Base-by-base conservation (phyloP, 2,113 vertebrate species). In the Cromileptes altivelis region DNA sequence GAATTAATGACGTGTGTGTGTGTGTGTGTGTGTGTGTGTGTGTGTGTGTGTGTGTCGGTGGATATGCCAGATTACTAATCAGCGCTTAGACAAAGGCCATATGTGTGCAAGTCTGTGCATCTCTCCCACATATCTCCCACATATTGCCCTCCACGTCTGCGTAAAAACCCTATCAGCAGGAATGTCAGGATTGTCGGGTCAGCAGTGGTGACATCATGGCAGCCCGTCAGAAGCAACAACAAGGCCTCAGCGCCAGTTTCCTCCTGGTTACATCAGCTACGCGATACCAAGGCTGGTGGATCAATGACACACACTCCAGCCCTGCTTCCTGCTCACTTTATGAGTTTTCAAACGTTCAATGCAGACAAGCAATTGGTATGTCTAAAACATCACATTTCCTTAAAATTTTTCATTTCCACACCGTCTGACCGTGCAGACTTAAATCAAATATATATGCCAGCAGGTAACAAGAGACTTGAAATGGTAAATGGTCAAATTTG, bases 131-230 rank as follows among this genome's bases (percentile, higher is more conserved):
- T 30, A 61, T 82, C 79, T 75, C 87, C 82, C 74, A 81, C 81
- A 42, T 68, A 68, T 50, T 42, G 70, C 67, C 75, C 75, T 82
- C 37, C 33, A 78, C 25, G 65, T 87, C 81, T 78, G 85, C 68
- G 72, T 78, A 91, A 85, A 86, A 90, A 67, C 78, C 74, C 70
- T 47, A 83, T 88, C 91, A 93, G 87, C 90, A 90, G 82, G 88
- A 94, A 94, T 94, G 93, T 82, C 67, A 88, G 88, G 88, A 92
- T 81, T 90, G 91, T 87, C 68, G 72, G 91, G 92, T 93, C 93
- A 92, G 92, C 91, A 92, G 81, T 17, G 77, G 89, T 94, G 90
- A 94, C 92, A 92, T 93, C 90, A 94, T 93, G 55, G 84, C 83
- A 90, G 74, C 64, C 87, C 53, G 81, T 91, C 64, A 82, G 64